A percentile compares a stretch with the other conserved stretches of the same genome.
Conservation (phyloP, 2,113 vertebrate genomes). For the Procavia capensis region DNA sequence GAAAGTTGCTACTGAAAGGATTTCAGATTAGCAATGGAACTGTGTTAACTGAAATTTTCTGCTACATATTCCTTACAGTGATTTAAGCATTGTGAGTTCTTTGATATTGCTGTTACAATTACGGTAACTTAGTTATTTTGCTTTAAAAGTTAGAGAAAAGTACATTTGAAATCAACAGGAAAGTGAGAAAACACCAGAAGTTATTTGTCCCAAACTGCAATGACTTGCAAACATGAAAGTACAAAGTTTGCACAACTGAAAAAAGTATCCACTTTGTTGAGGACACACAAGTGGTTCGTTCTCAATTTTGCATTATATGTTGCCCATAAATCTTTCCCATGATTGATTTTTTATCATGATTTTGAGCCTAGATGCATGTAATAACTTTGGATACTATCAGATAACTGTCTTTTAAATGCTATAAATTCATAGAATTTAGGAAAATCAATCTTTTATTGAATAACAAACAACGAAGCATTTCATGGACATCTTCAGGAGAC, state of each 20-base stretch:
- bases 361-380: neutral
- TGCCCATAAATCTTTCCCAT: neutral
- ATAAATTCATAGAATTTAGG: neutral
- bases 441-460: neutral
- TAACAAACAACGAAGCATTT: neutral
- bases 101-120: constrained; percentile 53
- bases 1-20: constrained; percentile 43
- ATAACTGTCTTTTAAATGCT: neutral
- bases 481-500: too few relatives aligned
- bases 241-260: constrained; percentile 28
- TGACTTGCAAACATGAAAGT: constrained; percentile 43
- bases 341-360: neutral
- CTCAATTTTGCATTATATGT: neutral
- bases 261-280: neutral
- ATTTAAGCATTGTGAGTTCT: neutral
- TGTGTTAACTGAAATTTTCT: constrained; percentile 64
- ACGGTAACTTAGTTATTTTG: constrained; percentile 60
- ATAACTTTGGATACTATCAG: neutral
- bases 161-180: constrained; percentile 58
- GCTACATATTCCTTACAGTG: neutral
- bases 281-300: neutral
- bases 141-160: constrained; percentile 57
- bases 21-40: neutral
- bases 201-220: constrained; percentile 9
- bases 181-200: constrained; percentile 50